phyloP scores from a whole-genome alignment of 2,888 invertebrate species.

The Athrips mouffetella region DNA sequence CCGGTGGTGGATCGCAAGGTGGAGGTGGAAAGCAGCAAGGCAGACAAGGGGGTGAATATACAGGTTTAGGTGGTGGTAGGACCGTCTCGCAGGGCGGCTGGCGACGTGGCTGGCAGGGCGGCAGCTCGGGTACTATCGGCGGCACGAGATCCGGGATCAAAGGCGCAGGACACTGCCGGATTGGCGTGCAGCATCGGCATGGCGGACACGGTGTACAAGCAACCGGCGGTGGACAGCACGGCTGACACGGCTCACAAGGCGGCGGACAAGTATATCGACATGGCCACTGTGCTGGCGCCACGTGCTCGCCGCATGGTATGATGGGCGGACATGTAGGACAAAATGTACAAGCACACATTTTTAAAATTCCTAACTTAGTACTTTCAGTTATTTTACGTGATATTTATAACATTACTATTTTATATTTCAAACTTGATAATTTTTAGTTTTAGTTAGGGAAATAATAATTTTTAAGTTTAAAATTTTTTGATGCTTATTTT shows the following conservation, averaged over 20 bases:
- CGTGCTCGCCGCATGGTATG: constrained; percentile 57
- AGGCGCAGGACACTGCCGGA: constrained; percentile 61
- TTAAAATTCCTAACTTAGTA: constrained; percentile 3
- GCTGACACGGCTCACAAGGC: constrained; percentile 53
- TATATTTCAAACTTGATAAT: constrained; percentile 4
- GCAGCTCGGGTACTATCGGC: constrained; percentile 63
- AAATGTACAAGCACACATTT: constrained; percentile 29
- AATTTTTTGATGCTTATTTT: constrained; percentile 18
- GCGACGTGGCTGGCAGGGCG: constrained; percentile 58
- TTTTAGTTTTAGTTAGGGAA: background rate
- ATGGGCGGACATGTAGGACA: constrained; percentile 63
- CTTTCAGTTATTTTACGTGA: background rate
- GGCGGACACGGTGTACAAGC: constrained; percentile 67
- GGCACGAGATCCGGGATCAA: constrained; percentile 58
- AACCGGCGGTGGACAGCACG: constrained; percentile 57
- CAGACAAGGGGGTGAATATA: constrained; percentile 61
- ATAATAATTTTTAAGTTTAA: constrained; percentile 23
- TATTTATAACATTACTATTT: background rate
- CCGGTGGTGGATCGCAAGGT: constrained; percentile 65
- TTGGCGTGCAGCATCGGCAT: constrained; percentile 55
- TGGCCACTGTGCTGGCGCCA: constrained; percentile 33
- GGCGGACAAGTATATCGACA: constrained; percentile 43
- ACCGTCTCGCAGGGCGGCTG: constrained; percentile 47
- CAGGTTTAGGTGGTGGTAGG: constrained; percentile 48
- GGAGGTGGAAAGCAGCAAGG: constrained; percentile 68